These are phyloP conservation scores for Nemotelus pantherinus DNA, from an alignment of 2,888 invertebrate genomes.

Conservation along the genomic window DNA sequence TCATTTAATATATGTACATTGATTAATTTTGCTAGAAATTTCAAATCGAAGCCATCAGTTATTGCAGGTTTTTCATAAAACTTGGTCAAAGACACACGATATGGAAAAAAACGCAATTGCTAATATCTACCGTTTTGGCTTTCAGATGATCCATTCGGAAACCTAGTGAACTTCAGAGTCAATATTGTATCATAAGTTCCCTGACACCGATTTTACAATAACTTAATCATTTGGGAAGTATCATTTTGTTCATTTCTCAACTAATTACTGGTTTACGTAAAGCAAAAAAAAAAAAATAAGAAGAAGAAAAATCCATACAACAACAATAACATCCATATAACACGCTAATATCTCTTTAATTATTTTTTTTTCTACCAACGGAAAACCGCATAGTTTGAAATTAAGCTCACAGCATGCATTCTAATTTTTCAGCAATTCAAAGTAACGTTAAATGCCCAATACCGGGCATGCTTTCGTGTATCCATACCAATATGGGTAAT, in stretches of 20 bases:
- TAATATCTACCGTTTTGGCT: too few species aligned
- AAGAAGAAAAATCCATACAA: too few species aligned
- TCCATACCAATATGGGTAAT: background rate
- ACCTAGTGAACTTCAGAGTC: too few species aligned
- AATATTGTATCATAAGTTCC: background rate
- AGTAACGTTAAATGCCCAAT: slow-evolving; percentile 1
- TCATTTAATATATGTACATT: too few species aligned
- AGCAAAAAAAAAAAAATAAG: too few species aligned
- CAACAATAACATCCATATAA: too few species aligned
- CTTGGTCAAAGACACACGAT: too few species aligned
- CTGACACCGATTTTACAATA: background rate
- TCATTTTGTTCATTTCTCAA: background rate
- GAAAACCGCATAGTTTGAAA: background rate
- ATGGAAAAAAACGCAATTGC: too few species aligned
- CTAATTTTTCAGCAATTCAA: slow-evolving; percentile 21
- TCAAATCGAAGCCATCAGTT: too few species aligned
- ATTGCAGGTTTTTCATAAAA: too few species aligned
- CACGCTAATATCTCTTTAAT: background rate
- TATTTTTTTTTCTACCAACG: background rate
- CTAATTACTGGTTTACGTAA: background rate
- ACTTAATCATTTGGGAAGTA: background rate
- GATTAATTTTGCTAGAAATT: too few species aligned
- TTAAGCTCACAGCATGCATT: slow-evolving; percentile 23
- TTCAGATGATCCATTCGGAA: too few species aligned
- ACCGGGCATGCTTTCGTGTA: slow-evolving; percentile 1